Percentiles rank a stretch among this genome's conserved stretches.
phyloP scores from a whole-genome alignment of 2,797 vertebrate genomes.

The Oreonectes daqikongensis region DNA sequence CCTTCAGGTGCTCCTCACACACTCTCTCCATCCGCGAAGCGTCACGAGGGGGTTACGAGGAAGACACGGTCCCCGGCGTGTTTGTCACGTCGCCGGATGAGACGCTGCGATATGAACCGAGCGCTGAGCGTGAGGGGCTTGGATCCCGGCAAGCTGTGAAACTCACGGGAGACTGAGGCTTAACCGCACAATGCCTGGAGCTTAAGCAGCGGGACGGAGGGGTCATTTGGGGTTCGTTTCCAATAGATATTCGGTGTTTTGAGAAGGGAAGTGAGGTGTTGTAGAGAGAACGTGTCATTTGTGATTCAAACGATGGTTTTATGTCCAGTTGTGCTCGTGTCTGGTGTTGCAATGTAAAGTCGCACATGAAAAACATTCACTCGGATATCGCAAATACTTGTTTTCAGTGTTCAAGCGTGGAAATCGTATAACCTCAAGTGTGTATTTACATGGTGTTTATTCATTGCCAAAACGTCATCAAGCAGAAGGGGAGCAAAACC shows the following conservation, averaged over 20 bases:
- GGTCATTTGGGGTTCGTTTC: constrained; percentile 54
- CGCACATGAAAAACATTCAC: constrained; percentile 68
- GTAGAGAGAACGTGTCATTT: constrained; percentile 51
- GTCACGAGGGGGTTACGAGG: constrained; percentile 28
- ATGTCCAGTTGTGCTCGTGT: constrained; percentile 77
- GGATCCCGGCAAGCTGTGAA: constrained; percentile 29
- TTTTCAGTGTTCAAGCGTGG: constrained; percentile 61
- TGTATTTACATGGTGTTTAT: constrained; percentile 58
- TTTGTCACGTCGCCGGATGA: constrained; percentile 55
- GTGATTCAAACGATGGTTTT: constrained; percentile 71
- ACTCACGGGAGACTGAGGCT: constrained; percentile 53
- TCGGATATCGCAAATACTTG: constrained; percentile 53
- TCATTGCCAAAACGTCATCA: constrained; percentile 30
- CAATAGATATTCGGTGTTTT: constrained; percentile 51
- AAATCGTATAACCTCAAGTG: constrained; percentile 62
- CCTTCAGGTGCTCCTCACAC: constrained; percentile 50
- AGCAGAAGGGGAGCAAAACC: constrained; percentile 22
- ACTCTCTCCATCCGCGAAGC: constrained; percentile 14
- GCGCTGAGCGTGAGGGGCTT: constrained; percentile 48
- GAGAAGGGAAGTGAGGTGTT: constrained; percentile 38
- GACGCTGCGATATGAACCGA: constrained; percentile 52
- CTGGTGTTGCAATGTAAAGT: constrained; percentile 75
- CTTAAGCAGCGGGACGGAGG: constrained; percentile 58
- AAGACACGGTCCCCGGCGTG: constrained; percentile 55
- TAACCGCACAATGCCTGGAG: constrained; percentile 70